A percentile compares a stretch with the other conserved stretches of the same genome.
Evolutionary conservation across 2,113 vertebrate genomes (phyloP).

Genomic region (Semicossyphus pulcher): DNA sequence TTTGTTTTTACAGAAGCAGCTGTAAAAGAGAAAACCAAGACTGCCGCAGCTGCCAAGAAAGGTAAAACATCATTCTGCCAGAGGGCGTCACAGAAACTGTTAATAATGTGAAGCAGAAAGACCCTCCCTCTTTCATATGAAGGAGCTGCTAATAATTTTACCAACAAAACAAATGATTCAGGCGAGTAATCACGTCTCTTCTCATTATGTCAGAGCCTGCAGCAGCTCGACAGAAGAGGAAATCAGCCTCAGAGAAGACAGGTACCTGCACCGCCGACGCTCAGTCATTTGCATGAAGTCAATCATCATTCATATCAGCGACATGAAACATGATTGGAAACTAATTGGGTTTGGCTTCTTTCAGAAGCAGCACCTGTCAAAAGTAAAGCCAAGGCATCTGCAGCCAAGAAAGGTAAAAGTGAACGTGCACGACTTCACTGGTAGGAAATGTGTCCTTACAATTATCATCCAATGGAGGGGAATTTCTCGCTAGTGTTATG

Average conservation of each 20-base stretch:
- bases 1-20: constrained; percentile 29
- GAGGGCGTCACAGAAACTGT: not conserved
- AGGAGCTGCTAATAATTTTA: not conserved
- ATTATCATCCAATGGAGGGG: no score
- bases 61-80: constrained; percentile 8
- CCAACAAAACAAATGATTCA: constrained; percentile 11
- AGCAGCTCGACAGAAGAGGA: constrained; percentile 46
- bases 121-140: not conserved
- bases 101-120: not conserved
- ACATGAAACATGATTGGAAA: constrained; percentile 21
- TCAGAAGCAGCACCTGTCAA: constrained; percentile 33
- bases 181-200: constrained; percentile 12
- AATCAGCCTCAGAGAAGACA: constrained; percentile 44
- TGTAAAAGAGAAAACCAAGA: constrained; percentile 38
- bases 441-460: no score
- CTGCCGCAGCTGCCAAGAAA: constrained; percentile 51
- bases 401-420: constrained; percentile 52
- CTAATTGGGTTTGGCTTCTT: constrained; percentile 20
- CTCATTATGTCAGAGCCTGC: constrained; percentile 46
- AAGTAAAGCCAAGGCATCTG: constrained; percentile 41
- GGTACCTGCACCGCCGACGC: constrained; percentile 22
- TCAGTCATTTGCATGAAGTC: constrained; percentile 12
- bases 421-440: not conserved
- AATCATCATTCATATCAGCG: not conserved
- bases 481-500: not conserved